phyloP scores from a whole-genome alignment of 2,888 invertebrate species.

The Melinaea marsaeus region DNA sequence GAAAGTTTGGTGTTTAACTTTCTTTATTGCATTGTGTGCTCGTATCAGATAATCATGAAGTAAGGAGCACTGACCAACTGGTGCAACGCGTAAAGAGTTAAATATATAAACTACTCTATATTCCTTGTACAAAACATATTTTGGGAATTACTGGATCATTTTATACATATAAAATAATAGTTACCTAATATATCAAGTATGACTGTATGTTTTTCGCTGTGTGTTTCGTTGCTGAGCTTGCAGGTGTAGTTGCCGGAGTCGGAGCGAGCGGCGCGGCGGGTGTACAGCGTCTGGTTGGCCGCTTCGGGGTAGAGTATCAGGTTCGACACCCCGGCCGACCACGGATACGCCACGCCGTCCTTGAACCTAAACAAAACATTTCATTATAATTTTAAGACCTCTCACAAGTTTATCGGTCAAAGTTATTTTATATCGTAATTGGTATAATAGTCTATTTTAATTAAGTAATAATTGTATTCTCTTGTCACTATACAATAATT shows the following conservation, averaged over 20 bases:
- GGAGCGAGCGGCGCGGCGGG: slow-evolving; percentile 78
- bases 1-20: slow-evolving; percentile 21
- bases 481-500: no score
- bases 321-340: slow-evolving; percentile 84
- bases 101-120: no score
- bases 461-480: no score
- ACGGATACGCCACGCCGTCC: slow-evolving; percentile 85
- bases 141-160: no score
- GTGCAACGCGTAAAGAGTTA: no score
- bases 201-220: slow-evolving; percentile 80
- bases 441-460: no score
- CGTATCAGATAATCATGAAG: no score
- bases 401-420: no score
- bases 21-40: slow-evolving; percentile 4
- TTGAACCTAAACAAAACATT: slow-evolving; percentile 79
- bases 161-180: no score
- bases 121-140: no score
- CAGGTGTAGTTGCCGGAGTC: slow-evolving; percentile 88
- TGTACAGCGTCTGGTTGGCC: slow-evolving; percentile 88
- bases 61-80: no score
- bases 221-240: slow-evolving; percentile 83
- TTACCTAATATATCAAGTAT: slow-evolving; percentile 82
- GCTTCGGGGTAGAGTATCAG: slow-evolving; percentile 87
- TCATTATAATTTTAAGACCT: not conserved
- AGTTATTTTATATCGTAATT: no score